Evolutionary conservation across 2,797 vertebrate species (phyloP).

Genomic region (Toxotes lorentzi): DNA sequence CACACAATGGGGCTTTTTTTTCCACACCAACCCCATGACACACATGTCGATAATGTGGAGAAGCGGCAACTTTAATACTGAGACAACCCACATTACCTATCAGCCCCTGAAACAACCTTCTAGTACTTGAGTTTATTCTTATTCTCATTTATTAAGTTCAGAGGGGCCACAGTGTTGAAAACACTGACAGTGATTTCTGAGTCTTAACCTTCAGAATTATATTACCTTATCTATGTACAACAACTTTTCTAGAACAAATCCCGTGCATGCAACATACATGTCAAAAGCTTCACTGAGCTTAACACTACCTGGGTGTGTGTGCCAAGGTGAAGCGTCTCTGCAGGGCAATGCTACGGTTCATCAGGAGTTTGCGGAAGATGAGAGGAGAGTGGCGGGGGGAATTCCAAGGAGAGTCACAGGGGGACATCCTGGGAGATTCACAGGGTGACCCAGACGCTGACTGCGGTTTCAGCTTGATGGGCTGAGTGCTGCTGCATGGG

Average conservation of each 20-base stretch:
- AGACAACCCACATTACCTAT: conserved; percentile 26
- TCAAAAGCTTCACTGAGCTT: background rate
- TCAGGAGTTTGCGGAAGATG: conserved; percentile 88
- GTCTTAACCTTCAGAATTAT: background rate
- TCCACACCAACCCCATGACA: conserved; percentile 69
- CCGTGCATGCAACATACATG: background rate
- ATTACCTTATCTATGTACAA: background rate
- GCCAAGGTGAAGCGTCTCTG: conserved; percentile 82
- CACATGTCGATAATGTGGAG: conserved; percentile 48
- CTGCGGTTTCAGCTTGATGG: conserved; percentile 66
- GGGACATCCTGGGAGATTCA: conserved; percentile 82
- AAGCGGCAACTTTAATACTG: conserved; percentile 20
- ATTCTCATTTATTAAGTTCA: too few species aligned
- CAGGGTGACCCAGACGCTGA: conserved; percentile 71
- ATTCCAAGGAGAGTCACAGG: conserved; percentile 80
- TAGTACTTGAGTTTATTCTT: conserved; percentile 1
- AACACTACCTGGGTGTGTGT: conserved; percentile 80
- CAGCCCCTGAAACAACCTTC: conserved; percentile 11
- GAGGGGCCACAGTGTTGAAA: background rate
- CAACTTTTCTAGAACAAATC: background rate
- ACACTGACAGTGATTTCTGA: conserved; percentile 11
- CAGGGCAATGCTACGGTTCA: conserved; percentile 88
- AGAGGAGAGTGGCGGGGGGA: conserved; percentile 87
- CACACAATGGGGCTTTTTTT: conserved; percentile 69
- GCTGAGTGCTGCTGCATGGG: conserved; percentile 55